Conservation (phyloP, 2,113 vertebrate genomes). For the Cyanoderma ruficeps region DNA sequence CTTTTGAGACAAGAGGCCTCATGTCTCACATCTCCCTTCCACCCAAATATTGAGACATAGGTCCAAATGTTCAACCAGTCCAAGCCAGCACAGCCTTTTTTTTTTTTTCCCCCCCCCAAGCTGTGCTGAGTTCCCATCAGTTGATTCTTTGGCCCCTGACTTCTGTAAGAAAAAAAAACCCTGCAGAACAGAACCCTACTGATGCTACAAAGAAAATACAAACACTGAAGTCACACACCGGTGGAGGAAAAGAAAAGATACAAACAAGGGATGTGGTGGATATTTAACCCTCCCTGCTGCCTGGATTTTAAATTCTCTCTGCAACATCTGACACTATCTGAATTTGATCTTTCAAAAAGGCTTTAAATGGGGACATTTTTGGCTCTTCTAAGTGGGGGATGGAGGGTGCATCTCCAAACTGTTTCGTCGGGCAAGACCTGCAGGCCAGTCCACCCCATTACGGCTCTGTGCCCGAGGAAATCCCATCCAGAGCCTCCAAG, state of each 20-base stretch:
- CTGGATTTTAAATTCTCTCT: not conserved
- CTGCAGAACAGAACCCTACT: not conserved
- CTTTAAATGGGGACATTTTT: not conserved
- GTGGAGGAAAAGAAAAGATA: not conserved
- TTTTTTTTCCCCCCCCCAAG: accelerated
- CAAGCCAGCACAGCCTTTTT: not conserved
- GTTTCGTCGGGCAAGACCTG: not conserved
- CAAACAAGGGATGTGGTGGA: not conserved
- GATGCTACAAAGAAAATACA: not conserved
- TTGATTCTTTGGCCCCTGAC: not conserved
- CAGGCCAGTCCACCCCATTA: not conserved
- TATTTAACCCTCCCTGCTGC: not conserved
- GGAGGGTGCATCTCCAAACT: not conserved
- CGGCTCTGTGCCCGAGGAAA: not conserved
- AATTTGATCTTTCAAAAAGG: not conserved
- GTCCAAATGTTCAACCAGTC: not conserved
- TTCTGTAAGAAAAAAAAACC: not conserved
- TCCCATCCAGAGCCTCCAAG: not conserved
- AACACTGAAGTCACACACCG: not conserved
- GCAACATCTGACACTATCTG: not conserved
- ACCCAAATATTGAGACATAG: not conserved
- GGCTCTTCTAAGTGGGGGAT: not conserved
- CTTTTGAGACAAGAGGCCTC: not conserved
- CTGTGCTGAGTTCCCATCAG: not conserved
- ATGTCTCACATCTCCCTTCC: not conserved